These are phyloP conservation scores for Xiphorhynchus elegans DNA, from an alignment of 2,113 vertebrate species.

Conservation along the genomic window DNA sequence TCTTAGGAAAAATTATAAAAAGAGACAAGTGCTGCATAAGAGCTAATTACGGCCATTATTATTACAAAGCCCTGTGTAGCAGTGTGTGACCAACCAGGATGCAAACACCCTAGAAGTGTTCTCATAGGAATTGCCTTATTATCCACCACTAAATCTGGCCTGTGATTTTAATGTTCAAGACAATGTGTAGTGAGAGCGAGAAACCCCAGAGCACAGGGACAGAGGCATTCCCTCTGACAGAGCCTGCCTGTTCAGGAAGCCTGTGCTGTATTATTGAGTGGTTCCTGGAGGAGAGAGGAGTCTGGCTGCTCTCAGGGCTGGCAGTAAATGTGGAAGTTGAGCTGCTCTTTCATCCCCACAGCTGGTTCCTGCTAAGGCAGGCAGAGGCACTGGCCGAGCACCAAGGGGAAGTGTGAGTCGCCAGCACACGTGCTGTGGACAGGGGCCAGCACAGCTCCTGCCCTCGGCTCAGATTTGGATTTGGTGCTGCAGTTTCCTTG, in stretches of 20 bases:
- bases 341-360: background rate
- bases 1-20: background rate
- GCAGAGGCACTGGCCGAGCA: background rate
- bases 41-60: background rate
- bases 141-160: background rate
- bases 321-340: background rate
- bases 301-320: background rate
- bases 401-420: background rate
- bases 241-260: background rate
- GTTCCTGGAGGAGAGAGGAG: background rate
- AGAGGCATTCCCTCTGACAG: background rate
- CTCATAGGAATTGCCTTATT: background rate
- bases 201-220: background rate
- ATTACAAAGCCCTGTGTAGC: background rate
- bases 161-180: background rate
- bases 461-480: background rate
- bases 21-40: background rate
- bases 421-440: constrained; percentile 20
- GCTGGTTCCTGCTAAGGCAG: background rate
- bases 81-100: background rate
- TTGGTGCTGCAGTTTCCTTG: background rate
- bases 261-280: background rate
- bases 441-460: background rate
- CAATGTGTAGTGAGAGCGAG: background rate
- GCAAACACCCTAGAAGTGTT: background rate